Base-by-base conservation (phyloP, 2,888 invertebrate genomes). In the Ormyrus rosae region DNA sequence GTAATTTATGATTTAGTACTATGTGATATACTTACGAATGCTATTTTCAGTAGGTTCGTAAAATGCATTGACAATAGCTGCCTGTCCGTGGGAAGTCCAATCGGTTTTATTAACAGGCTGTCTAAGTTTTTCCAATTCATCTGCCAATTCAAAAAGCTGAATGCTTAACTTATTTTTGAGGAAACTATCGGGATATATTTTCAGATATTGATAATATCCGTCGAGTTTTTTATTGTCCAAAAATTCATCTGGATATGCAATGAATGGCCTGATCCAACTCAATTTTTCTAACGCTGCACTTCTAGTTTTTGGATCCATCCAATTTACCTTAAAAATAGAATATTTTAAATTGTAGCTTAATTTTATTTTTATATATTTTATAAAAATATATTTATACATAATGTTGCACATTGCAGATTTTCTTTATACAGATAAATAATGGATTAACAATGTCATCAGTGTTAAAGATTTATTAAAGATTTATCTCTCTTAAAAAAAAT, bases 251-350 rank as follows among this genome's bases (percentile, higher is more conserved):
- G 98, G 98, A 90, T 98, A 98, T 0, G 96, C 98, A 87, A 98
- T 97, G 89, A 97, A 96, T 0, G 96, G 94, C 2, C 94, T 92
- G 95, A 98, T 98, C 0, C 95, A 93, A 79, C 94, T 93, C 0
- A 96, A 95, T 89, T 97, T 97, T 81, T 95, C 94, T 81, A 96
- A 89, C 0, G 97, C 97, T 79, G 94, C 94, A 83, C 91, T 90
- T 72, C 94, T 94, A 0, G 98, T 98, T 84, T 92, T 91, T 0
- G 94, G 93, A 87, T 98, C 98, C 98, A 98, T 98, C 98, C 98
- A 98, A 67, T 95, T 95, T 8, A 97, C 84, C 89, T 89, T 55
- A 11, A 56, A 55, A 19, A 19, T 19, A 75, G 63, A 51, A 7
- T 11, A 13, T 19, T 19, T 65, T 19, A 10, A 7, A 46, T 56